These are phyloP conservation scores for cattle (Bos taurus) DNA, from an alignment of 2,113 vertebrate species.

Conservation along the genomic window ARS-UCD2.0 NC_037345.1:6220001-6220500, in stretches of 20 bases:
- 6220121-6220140: neutral
- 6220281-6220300: neutral
- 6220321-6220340: neutral
- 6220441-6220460: neutral
- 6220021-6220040: neutral
- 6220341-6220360: fast-evolving
- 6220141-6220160: neutral
- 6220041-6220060: fast-evolving
- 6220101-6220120: neutral
- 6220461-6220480: neutral
- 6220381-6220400: fast-evolving
- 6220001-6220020: neutral
- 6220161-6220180: neutral
- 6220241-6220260: neutral
- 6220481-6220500: neutral
- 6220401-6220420: neutral
- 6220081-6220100: fast-evolving
- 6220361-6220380: fast-evolving
- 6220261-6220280: neutral
- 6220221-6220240: neutral
- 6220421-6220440: neutral
- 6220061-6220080: neutral
- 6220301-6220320: fast-evolving
- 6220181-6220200: neutral
- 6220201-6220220: neutral